These are phyloP conservation scores for Euproctis similis DNA, from an alignment of 2,888 invertebrate genomes.

Conservation along the genomic window DNA sequence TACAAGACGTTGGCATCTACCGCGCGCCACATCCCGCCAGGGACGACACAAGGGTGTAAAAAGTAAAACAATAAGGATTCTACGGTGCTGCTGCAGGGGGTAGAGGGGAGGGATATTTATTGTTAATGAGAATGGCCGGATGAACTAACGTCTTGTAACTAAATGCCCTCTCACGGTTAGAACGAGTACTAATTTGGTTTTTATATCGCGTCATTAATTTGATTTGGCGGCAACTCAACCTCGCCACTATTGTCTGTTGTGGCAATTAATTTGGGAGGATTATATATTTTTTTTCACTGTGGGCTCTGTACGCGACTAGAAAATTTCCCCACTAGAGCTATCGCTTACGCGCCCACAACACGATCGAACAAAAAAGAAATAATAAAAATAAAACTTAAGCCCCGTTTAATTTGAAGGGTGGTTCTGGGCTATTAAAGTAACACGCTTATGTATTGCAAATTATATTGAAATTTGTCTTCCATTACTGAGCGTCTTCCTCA, in stretches of 20 bases:
- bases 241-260: conserved; percentile 70
- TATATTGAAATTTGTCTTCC: conserved; percentile 77
- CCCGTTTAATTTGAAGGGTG: conserved; percentile 77
- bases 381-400: conserved; percentile 76
- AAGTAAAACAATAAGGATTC: conserved; percentile 76
- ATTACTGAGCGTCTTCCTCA: conserved; percentile 74
- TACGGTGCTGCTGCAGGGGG: conserved; percentile 65
- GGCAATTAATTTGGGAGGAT: conserved; percentile 76
- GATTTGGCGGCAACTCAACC: conserved; percentile 75
- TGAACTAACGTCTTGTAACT: conserved; percentile 77
- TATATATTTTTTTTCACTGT: conserved; percentile 70
- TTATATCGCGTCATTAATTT: conserved; percentile 76
- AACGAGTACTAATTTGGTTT: conserved; percentile 77
- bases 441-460: conserved; percentile 78
- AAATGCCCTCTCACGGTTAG: conserved; percentile 76
- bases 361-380: conserved; percentile 65
- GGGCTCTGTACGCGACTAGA: conserved; percentile 40
- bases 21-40: conserved; percentile 51
- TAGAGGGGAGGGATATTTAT: conserved; percentile 78
- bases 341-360: conserved; percentile 49
- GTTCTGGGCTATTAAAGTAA: conserved; percentile 78
- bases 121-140: conserved; percentile 77
- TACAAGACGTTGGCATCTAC: conserved; percentile 58
- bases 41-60: conserved; percentile 76
- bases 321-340: conserved; percentile 32